phyloP scores from a whole-genome alignment of 1,140 invertebrate species.

The Camponotus pennsylvanicus region DNA sequence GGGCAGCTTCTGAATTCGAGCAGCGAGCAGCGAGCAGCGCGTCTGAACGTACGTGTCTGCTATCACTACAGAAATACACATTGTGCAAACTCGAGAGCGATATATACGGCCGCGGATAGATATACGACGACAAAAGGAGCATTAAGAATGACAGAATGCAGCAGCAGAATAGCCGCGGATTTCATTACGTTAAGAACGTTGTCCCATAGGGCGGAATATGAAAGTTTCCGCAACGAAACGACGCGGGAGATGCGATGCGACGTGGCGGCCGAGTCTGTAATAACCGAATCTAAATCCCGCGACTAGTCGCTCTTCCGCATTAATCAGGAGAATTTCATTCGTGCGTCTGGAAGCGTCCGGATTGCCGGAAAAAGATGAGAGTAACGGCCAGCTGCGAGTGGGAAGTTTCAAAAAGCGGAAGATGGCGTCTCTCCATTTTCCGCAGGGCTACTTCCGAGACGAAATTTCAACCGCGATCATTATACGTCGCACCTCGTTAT shows the following conservation, averaged over 20 bases:
- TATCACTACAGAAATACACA: conserved; percentile 20
- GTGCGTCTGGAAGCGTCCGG: background rate
- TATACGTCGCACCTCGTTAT: conserved; percentile 14
- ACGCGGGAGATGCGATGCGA: background rate
- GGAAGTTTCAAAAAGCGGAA: background rate
- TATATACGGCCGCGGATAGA: conserved; percentile 15
- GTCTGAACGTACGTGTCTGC: conserved; percentile 40
- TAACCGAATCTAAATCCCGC: conserved; percentile 44
- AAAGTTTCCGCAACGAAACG: conserved; percentile 39
- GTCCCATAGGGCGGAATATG: conserved; percentile 11
- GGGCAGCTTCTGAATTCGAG: conserved; percentile 19
- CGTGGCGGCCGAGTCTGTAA: background rate
- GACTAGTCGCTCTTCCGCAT: conserved; percentile 16
- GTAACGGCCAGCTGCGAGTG: background rate
- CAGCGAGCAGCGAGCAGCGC: background rate
- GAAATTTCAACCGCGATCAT: conserved; percentile 41
- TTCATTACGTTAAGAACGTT: conserved; percentile 57
- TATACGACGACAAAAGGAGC: conserved; percentile 45
- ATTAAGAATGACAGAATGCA: conserved; percentile 49
- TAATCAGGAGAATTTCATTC: conserved; percentile 51
- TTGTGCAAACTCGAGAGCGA: conserved; percentile 28
- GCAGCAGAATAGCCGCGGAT: conserved; percentile 37
- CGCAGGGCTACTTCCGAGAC: no score
- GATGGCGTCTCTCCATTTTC: background rate
- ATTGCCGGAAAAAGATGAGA: background rate